Percentiles rank a stretch among this genome's conserved stretches.
Evolutionary conservation across 2,797 vertebrate genomes (phyloP).

Genomic region (Crenichthys baileyi): DNA sequence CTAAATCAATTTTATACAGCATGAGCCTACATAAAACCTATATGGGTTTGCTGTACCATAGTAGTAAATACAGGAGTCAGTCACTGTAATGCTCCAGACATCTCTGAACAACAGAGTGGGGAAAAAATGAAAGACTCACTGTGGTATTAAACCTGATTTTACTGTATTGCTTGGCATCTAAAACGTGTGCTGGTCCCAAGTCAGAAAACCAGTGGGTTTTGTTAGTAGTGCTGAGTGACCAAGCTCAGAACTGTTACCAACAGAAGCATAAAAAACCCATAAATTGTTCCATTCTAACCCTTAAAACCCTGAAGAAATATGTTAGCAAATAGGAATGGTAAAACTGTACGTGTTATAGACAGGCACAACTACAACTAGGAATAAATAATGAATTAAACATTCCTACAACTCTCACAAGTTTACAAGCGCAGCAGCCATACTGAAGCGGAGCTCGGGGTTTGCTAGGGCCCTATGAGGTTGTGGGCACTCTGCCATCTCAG

Average conservation of each 20-base stretch:
- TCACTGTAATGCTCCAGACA: conserved; percentile 5
- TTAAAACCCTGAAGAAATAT: neutral
- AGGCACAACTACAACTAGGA: too few relatives aligned
- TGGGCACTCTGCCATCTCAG: neutral
- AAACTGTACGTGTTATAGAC: neutral
- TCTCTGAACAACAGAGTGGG: neutral
- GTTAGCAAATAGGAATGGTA: neutral
- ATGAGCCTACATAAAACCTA: neutral
- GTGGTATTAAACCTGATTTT: neutral
- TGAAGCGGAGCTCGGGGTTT: neutral
- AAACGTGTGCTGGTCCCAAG: neutral
- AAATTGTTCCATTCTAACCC: neutral
- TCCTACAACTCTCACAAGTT: neutral
- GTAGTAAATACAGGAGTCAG: neutral
- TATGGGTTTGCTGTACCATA: conserved; percentile 4
- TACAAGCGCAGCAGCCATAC: neutral
- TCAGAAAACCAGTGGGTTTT: neutral
- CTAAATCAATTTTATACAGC: neutral
- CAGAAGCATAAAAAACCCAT: neutral
- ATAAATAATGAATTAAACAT: neutral
- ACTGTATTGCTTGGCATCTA: neutral
- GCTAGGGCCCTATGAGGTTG: too few relatives aligned
- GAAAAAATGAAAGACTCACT: neutral
- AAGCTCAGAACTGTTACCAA: neutral
- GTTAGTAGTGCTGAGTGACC: neutral